Conservation (phyloP, 2,113 vertebrate species). For the Odontesthes bonariensis region DNA sequence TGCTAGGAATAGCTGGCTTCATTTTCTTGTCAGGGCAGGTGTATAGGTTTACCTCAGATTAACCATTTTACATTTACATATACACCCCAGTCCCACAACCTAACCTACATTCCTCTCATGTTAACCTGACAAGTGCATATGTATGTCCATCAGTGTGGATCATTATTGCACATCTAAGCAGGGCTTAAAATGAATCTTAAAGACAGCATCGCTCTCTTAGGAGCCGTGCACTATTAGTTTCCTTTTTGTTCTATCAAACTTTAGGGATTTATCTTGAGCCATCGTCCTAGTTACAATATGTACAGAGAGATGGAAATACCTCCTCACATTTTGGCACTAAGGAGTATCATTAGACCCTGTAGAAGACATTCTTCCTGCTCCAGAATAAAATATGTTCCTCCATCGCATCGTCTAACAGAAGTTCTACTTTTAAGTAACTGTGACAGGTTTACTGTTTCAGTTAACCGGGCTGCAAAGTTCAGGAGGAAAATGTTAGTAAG, state of each 20-base stretch:
- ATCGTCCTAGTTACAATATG: slow-evolving; percentile 40
- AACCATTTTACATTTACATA: not conserved
- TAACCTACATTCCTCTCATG: slow-evolving; percentile 30
- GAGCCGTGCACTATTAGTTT: slow-evolving; percentile 13
- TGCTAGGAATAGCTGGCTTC: slow-evolving; percentile 17
- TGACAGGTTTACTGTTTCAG: slow-evolving; percentile 5
- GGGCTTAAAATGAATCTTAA: slow-evolving; percentile 1
- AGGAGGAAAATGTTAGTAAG: slow-evolving; percentile 5
- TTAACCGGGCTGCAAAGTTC: not conserved
- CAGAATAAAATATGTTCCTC: not conserved
- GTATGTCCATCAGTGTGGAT: slow-evolving; percentile 1
- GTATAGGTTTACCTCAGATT: slow-evolving; percentile 14
- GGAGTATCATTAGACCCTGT: slow-evolving; percentile 20
- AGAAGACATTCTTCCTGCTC: slow-evolving; percentile 12
- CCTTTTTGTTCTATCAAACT: slow-evolving; percentile 32
- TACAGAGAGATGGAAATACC: slow-evolving; percentile 32
- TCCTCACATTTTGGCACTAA: slow-evolving; percentile 7
- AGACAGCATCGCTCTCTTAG: slow-evolving; percentile 1
- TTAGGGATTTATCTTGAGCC: slow-evolving; percentile 36
- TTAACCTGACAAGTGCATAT: slow-evolving; percentile 37
- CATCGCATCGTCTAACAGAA: slow-evolving; percentile 2
- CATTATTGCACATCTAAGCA: not conserved
- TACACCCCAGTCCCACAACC: slow-evolving; percentile 13
- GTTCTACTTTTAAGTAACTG: slow-evolving; percentile 9
- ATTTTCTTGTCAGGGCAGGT: slow-evolving; percentile 3